Evolutionary conservation across 2,113 vertebrate species (phyloP).

Genomic region (Tachuris rubrigastra): DNA sequence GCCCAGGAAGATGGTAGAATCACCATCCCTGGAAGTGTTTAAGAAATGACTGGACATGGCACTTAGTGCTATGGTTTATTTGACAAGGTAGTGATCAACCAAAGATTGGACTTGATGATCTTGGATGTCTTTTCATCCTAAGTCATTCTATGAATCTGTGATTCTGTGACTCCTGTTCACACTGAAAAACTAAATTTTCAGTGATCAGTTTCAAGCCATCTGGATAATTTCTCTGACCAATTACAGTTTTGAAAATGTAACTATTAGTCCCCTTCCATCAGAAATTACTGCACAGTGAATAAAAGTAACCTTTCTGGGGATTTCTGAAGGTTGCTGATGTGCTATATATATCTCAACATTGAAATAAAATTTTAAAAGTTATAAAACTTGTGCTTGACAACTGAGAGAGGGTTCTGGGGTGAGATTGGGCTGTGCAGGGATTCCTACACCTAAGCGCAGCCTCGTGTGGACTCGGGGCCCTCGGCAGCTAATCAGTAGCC

Average conservation of each 20-base stretch:
- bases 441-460: neutral
- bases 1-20: neutral
- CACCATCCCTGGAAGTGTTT: neutral
- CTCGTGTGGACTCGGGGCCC: neutral
- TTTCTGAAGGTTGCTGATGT: neutral
- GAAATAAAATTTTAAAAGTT: neutral
- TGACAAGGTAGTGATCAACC: neutral
- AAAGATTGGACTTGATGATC: neutral
- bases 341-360: neutral
- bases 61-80: neutral
- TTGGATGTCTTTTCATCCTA: neutral
- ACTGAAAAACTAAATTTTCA: neutral
- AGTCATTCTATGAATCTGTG: neutral
- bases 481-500: neutral
- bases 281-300: neutral
- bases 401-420: neutral
- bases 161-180: neutral
- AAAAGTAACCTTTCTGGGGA: neutral
- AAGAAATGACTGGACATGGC: rapidly evolving
- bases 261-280: neutral
- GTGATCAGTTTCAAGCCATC: neutral
- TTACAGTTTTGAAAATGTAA: neutral
- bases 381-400: neutral
- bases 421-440: neutral
- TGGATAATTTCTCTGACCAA: neutral